Base-by-base conservation (phyloP, 2,888 invertebrate species). In the Alcis repandata region DNA sequence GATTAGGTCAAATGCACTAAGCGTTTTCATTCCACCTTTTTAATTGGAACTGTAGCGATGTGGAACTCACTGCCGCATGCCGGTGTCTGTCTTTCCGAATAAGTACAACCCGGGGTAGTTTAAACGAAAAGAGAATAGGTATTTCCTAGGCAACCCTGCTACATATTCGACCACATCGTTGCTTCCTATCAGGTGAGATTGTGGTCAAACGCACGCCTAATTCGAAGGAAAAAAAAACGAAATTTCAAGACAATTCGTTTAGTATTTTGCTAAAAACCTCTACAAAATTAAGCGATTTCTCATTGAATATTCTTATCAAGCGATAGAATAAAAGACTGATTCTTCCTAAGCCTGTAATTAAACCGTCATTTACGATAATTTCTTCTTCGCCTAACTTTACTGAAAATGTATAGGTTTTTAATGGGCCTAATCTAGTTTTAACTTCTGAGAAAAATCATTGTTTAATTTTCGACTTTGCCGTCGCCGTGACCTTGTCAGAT, bases 361-460 rank as follows among this genome's bases (percentile, higher is more conserved):
- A 72, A 72, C 61, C 63, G 61, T 63, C 63, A 72, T 72, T 72
- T 70, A 63, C 61, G 67, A 67, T 67, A 68, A 69, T 65, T 64
- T 66, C 51, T 57, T 68, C 68, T 54, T 61, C 52, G 15, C 33
- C 51, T 63, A 68, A 68, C 62, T 69, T 69, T 58, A 52, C 32
- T 15, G 48, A 63, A 63, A 70, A 70, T 70, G 66, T 70, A 70
- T 72, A 59, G 69, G 69, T 69, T 72, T 70, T 69, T 70, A 70
- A 72, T 72, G 70, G 63, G 58, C 68, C 56, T 59, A 65, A 68
- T 68, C 67, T 64, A 67, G 66, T 64, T 70, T 69, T 61, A 60
- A 59, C 52, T 46, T 53, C 36, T 38, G 57, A 60, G 69, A 72
- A 69, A 70, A 66, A 70, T 72, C 51, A 38, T 54, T 59, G 60